Conservation (phyloP, 2,797 vertebrate species). For the Setipinna tenuifilis region DNA sequence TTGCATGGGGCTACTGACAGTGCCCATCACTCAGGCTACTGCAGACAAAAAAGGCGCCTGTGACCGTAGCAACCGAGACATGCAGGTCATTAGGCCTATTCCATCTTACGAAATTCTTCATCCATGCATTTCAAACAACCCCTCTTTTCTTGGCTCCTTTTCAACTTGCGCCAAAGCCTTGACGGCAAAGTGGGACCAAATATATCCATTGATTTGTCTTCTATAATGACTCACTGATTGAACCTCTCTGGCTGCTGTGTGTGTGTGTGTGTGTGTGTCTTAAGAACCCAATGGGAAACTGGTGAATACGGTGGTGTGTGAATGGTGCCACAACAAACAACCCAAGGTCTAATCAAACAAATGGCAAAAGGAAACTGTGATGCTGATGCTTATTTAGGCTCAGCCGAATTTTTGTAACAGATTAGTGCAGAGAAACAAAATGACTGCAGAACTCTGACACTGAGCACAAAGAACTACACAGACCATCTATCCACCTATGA, state of each 20-base stretch:
- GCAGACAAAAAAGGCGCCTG: background rate
- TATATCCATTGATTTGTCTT: background rate
- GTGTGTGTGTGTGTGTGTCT: background rate
- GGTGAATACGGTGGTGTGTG: background rate
- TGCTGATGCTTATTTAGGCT: background rate
- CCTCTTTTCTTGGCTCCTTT: background rate
- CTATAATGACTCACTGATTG: background rate
- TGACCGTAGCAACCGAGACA: background rate
- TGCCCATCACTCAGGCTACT: background rate
- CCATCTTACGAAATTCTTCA: background rate
- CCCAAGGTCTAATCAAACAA: background rate
- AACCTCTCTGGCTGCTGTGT: background rate
- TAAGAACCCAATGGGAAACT: background rate
- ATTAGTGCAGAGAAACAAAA: background rate
- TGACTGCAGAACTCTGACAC: background rate
- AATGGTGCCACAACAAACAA: background rate
- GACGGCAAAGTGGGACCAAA: background rate
- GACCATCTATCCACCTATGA: background rate
- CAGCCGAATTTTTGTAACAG: background rate
- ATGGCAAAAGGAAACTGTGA: background rate
- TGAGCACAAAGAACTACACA: background rate
- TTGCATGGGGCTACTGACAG: background rate
- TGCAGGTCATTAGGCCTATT: slow-evolving; percentile 15
- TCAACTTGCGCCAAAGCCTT: background rate
- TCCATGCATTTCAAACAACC: background rate